phyloP scores from a whole-genome alignment of 2,797 vertebrate genomes.

The Sorex maritimensis region DNA sequence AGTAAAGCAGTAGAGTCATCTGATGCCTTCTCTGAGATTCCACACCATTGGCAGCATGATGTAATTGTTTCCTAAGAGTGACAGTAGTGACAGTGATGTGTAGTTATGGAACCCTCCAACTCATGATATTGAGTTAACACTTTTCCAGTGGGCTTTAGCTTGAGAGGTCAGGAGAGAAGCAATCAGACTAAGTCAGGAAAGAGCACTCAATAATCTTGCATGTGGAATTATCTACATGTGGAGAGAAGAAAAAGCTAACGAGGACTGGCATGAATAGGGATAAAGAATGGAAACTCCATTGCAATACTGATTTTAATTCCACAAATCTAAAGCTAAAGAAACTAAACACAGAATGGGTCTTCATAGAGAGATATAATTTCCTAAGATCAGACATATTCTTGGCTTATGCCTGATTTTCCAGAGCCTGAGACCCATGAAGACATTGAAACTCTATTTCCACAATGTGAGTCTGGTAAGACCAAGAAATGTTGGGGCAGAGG shows the following conservation, averaged over 20 bases:
- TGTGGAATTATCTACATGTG: background rate
- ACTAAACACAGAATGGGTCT: background rate
- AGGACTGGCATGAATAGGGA: background rate
- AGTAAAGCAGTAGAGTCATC: background rate
- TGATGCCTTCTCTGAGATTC: background rate
- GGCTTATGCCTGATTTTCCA: slow-evolving; percentile 45
- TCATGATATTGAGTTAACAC: background rate
- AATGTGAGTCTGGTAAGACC: slow-evolving; percentile 69
- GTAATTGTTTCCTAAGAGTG: background rate
- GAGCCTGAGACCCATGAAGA: slow-evolving; percentile 69
- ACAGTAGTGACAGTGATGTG: background rate
- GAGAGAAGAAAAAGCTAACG: background rate
- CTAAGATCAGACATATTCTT: background rate
- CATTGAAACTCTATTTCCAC: slow-evolving; percentile 66
- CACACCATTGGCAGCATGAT: background rate
- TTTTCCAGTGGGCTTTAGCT: slow-evolving; percentile 69
- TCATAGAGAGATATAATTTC: background rate
- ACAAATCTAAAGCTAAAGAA: background rate
- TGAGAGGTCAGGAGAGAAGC: slow-evolving; percentile 64
- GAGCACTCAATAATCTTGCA: slow-evolving; percentile 77
- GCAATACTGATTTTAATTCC: slow-evolving; percentile 25
- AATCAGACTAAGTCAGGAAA: slow-evolving; percentile 71
- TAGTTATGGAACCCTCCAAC: background rate
- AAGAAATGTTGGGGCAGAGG: slow-evolving; percentile 67
- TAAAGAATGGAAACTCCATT: background rate